Base-by-base conservation (phyloP, 2,888 invertebrate species). In the Timema cristinae region DNA sequence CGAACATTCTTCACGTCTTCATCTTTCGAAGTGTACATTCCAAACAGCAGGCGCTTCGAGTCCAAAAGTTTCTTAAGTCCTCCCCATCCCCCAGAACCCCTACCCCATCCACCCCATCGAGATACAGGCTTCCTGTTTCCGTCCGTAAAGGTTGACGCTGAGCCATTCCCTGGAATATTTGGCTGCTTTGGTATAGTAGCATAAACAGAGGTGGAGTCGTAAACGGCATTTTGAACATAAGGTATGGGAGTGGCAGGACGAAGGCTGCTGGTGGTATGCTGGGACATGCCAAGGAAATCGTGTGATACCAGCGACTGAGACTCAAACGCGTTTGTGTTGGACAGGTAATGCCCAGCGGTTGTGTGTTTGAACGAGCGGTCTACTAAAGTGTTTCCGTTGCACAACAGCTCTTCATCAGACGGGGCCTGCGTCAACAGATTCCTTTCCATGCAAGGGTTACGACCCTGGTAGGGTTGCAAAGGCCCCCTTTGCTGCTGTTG, bases 391-490 rank as follows among this genome's bases (percentile, higher is more conserved):
- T 81, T 82, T 16, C 82, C 83, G 16, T 81, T 79, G 15, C 83
- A 81, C 2, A 83, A 82, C 4, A 88, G 79, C 76, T 88, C 87
- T 76, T 88, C 85, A 78, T 87, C 81, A 74, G 87, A 85, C 78
- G 85, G 81, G 70, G 86, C 81, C 76, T 86, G 81, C 75, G 87
- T 81, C 84, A 88, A 88, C 76, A 89, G 82, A 82, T 94, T 94
- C 10, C 92, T 83, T 79, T 92, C 93, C 79, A 91, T 85, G 75
- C 94, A 95, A 10, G 91, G 89, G 84, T 94, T 95, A 50, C 92
- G 85, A 0, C 95, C 95, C 81, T 94, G 93, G 81, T 93, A 91
- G 0, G 93, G 92, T 79, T 91, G 93, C 66, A 94, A 76, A 74
- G 78, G 51, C 10, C 68, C 71, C 11, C 67, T 66, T 81, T 32